Conservation (phyloP, 53 echinoderm and acorn worm species). For the Antedon mediterranea region DNA sequence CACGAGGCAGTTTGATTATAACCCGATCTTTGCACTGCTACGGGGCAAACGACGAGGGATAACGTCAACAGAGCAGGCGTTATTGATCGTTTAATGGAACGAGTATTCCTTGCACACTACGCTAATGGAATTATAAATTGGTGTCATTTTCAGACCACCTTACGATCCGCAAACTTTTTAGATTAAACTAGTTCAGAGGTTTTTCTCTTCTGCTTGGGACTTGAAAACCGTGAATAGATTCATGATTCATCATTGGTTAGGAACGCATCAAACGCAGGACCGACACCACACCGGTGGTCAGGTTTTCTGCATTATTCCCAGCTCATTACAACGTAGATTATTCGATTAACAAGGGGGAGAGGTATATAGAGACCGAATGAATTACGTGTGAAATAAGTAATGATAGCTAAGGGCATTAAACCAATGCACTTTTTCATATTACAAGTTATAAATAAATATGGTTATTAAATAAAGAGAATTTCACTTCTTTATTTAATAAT, state of each 20-base stretch:
- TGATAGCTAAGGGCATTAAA: not conserved
- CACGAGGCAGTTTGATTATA: not conserved
- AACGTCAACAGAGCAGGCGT: not conserved
- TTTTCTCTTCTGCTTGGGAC: not conserved
- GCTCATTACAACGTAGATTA: not conserved
- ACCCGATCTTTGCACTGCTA: not conserved
- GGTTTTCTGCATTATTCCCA: not conserved
- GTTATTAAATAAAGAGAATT: too few species aligned
- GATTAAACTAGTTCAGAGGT: not conserved
- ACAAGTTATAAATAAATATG: not conserved
- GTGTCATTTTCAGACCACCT: not conserved
- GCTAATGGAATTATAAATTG: not conserved
- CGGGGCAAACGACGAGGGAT: not conserved
- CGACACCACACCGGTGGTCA: not conserved
- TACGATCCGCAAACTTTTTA: not conserved
- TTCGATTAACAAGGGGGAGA: not conserved
- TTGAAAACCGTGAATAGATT: not conserved
- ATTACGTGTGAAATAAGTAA: not conserved
- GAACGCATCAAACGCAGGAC: not conserved
- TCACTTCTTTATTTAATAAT: too few species aligned
- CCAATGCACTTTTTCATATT: not conserved
- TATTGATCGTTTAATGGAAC: slow-evolving; percentile 1
- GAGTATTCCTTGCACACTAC: not conserved
- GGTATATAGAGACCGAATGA: not conserved
- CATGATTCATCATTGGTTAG: not conserved